These are phyloP conservation scores for Drosophila mercatorum DNA, from an alignment of 2,888 invertebrate genomes.

Conservation along the genomic window DNA sequence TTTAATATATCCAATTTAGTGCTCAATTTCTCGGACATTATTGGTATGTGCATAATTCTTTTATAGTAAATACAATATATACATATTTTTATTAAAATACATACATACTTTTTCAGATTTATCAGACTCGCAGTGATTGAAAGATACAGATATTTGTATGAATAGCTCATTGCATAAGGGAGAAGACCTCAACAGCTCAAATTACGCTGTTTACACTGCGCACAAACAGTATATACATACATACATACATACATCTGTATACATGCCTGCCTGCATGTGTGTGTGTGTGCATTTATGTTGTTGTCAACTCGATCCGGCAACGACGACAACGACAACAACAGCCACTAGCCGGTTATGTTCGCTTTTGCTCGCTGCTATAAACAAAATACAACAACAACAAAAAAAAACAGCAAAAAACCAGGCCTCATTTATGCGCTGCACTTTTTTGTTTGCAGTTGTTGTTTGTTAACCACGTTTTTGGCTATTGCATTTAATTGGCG, in stretches of 20 bases:
- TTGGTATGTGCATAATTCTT: no score
- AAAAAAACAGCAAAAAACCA: conserved; percentile 46
- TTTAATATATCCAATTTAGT: no score
- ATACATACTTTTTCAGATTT: no score
- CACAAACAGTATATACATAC: neutral
- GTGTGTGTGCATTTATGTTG: conserved; percentile 27
- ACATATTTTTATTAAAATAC: neutral
- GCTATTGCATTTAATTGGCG: conserved; percentile 35
- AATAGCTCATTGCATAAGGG: conserved; percentile 64
- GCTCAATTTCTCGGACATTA: no score
- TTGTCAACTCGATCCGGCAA: conserved; percentile 48
- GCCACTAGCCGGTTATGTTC: conserved; percentile 52
- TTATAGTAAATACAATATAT: neutral
- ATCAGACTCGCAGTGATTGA: conserved; percentile 22
- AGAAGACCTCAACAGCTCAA: conserved; percentile 42
- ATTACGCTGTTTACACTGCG: conserved; percentile 46
- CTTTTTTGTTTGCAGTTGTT: conserved; percentile 51
- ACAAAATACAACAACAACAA: neutral
- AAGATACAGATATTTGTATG: conserved; percentile 2
- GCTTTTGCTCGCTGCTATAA: conserved; percentile 38
- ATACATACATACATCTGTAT: neutral
- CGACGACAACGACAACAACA: conserved; percentile 8
- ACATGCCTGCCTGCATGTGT: neutral
- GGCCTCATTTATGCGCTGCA: conserved; percentile 61
- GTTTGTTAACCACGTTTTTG: conserved; percentile 50